Evolutionary conservation across 2,113 vertebrate species (phyloP).

Genomic region (Platycercus adscitus): DNA sequence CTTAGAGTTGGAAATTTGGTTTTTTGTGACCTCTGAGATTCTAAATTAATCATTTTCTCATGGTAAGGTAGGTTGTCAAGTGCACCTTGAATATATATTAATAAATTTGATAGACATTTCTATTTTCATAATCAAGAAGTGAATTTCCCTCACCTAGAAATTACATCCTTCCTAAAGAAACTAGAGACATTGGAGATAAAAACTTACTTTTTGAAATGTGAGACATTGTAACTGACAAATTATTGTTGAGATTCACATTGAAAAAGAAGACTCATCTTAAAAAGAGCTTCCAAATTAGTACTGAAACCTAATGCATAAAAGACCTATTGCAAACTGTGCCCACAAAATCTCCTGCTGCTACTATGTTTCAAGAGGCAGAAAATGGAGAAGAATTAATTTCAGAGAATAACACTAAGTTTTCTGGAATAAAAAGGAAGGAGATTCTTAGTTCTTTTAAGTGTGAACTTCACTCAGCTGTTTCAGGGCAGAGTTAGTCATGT

Average conservation of each 20-base stretch:
- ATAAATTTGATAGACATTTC: constrained; percentile 4
- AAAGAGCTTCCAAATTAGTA: not conserved
- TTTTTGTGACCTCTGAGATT: constrained; percentile 35
- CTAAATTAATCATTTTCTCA: not conserved
- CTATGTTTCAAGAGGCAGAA: not conserved
- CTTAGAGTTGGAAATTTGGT: not conserved
- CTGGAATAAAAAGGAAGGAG: not conserved
- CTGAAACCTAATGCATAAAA: not conserved
- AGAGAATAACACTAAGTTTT: not conserved
- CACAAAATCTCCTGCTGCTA: not conserved
- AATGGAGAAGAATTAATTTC: not conserved
- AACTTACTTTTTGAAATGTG: not conserved
- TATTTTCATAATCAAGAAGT: constrained; percentile 12
- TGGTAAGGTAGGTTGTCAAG: not conserved
- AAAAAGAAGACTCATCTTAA: not conserved
- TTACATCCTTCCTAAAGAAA: not conserved
- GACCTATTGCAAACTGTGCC: not conserved
- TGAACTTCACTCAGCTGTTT: not conserved
- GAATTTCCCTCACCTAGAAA: not conserved
- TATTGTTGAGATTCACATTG: not conserved
- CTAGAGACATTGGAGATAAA: not conserved
- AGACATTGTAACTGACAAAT: not conserved
- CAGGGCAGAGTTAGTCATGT: not conserved
- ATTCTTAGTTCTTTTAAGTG: not conserved
- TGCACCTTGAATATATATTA: not conserved